Evolutionary conservation across 2,113 vertebrate species (phyloP).

Genomic region (Notothenia coriiceps): DNA sequence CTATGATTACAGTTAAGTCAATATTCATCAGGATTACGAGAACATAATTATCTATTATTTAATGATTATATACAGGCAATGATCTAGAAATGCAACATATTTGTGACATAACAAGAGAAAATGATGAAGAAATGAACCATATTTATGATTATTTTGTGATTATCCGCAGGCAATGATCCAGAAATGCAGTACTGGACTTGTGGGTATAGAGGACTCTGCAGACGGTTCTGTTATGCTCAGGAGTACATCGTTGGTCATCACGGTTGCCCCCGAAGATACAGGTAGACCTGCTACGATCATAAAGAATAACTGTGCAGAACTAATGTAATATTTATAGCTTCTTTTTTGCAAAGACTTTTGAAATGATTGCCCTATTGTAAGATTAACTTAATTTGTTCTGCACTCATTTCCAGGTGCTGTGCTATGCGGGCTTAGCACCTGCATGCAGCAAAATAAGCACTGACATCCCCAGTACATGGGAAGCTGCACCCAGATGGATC

Average conservation of each 20-base stretch:
- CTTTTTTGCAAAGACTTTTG: not conserved
- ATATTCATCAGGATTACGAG: not conserved
- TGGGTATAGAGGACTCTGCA: slow-evolving; percentile 85
- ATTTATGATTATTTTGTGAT: slow-evolving; percentile 1
- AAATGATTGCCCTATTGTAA: not conserved
- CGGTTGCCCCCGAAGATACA: slow-evolving; percentile 83
- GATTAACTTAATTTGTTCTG: not conserved
- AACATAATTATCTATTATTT: not conserved
- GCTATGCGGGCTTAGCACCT: slow-evolving; percentile 72
- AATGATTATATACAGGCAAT: slow-evolving; percentile 55
- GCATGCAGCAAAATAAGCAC: not conserved
- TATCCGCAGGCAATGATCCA: slow-evolving; percentile 67
- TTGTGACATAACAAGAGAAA: no score
- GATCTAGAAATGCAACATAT: slow-evolving; percentile 67
- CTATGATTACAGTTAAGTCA: not conserved
- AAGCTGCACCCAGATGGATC: not conserved
- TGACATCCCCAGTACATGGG: slow-evolving; percentile 12
- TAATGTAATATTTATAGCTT: not conserved
- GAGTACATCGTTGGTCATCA: slow-evolving; percentile 82
- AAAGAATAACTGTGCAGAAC: not conserved
- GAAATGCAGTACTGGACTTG: slow-evolving; percentile 81
- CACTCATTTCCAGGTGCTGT: slow-evolving; percentile 81
- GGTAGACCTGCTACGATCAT: slow-evolving; percentile 52
- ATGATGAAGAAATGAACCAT: not conserved
- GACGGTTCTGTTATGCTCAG: slow-evolving; percentile 82